A percentile compares a stretch with the other conserved stretches of the same genome.
phyloP scores from a whole-genome alignment of 2,888 invertebrate genomes.

The Lasiommata megera region DNA sequence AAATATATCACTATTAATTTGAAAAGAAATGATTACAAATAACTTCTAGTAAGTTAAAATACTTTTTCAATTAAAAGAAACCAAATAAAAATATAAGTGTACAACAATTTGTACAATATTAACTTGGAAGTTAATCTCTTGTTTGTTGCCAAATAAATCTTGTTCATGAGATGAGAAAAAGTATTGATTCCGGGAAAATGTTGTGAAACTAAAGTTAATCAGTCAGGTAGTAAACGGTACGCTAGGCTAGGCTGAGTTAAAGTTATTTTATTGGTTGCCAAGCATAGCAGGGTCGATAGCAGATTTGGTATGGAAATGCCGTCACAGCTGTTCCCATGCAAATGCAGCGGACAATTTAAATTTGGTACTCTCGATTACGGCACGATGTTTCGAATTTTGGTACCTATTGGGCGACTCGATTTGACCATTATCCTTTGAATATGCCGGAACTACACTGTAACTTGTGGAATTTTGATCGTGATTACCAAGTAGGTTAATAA shows the following conservation, averaged over 20 bases:
- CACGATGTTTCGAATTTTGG: slow-evolving; percentile 23
- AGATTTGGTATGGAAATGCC: slow-evolving; percentile 47
- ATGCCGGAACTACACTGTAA: neutral
- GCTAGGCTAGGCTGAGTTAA: neutral
- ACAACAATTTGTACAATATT: too few relatives aligned
- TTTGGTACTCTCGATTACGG: slow-evolving; percentile 44
- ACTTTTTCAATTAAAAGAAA: too few relatives aligned
- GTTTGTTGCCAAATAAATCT: too few relatives aligned
- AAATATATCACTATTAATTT: too few relatives aligned
- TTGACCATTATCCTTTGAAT: neutral
- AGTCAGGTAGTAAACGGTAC: too few relatives aligned
- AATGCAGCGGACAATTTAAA: slow-evolving; percentile 54
- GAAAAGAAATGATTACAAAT: too few relatives aligned
- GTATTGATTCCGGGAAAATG: too few relatives aligned
- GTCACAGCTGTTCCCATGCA: slow-evolving; percentile 54
- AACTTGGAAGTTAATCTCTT: too few relatives aligned
- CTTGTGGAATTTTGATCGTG: neutral
- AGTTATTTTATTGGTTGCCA: slow-evolving; percentile 43
- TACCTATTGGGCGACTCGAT: slow-evolving; percentile 1
- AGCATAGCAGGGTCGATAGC: slow-evolving; percentile 41
- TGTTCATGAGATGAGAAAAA: too few relatives aligned
- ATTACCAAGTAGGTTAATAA: neutral
- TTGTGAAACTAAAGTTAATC: too few relatives aligned
- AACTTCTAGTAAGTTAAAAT: too few relatives aligned
- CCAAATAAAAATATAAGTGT: too few relatives aligned